These are phyloP conservation scores for Probosciger aterrimus DNA, from an alignment of 2,113 vertebrate species.

Conservation along the genomic window DNA sequence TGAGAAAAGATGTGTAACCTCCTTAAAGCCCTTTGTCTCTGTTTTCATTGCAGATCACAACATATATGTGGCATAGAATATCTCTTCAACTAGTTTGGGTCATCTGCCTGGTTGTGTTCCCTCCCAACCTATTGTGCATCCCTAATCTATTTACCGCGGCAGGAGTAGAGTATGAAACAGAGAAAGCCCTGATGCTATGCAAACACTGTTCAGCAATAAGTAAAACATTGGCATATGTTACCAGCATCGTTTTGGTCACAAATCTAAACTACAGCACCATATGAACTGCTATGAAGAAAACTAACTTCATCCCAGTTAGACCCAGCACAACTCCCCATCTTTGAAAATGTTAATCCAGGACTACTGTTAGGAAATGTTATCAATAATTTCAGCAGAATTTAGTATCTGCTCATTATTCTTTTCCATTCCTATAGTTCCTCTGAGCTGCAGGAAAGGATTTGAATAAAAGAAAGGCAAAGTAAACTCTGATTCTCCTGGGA, in stretches of 20 bases:
- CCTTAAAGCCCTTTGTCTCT: not conserved
- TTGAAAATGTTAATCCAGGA: not conserved
- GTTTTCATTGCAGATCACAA: not conserved
- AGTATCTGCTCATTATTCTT: not conserved
- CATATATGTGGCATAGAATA: not conserved
- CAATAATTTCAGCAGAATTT: not conserved
- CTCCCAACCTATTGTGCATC: not conserved
- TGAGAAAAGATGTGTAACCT: not conserved
- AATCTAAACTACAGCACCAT: not conserved
- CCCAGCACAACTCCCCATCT: not conserved
- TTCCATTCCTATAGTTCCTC: not conserved
- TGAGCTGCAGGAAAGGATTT: not conserved
- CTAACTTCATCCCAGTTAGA: not conserved
- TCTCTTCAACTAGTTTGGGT: not conserved
- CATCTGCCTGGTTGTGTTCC: not conserved
- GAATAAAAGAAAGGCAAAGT: conserved; percentile 34
- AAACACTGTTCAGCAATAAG: not conserved
- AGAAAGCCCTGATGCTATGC: not conserved
- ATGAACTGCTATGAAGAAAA: not conserved
- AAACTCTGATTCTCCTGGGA: not conserved
- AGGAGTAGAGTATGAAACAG: not conserved
- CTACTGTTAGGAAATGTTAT: not conserved
- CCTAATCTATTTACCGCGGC: not conserved
- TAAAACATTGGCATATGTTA: not conserved
- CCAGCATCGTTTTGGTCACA: not conserved